A percentile compares a stretch with the other conserved stretches of the same genome.
Conservation (phyloP, 2,797 vertebrate genomes). For the Octomys mimax region DNA sequence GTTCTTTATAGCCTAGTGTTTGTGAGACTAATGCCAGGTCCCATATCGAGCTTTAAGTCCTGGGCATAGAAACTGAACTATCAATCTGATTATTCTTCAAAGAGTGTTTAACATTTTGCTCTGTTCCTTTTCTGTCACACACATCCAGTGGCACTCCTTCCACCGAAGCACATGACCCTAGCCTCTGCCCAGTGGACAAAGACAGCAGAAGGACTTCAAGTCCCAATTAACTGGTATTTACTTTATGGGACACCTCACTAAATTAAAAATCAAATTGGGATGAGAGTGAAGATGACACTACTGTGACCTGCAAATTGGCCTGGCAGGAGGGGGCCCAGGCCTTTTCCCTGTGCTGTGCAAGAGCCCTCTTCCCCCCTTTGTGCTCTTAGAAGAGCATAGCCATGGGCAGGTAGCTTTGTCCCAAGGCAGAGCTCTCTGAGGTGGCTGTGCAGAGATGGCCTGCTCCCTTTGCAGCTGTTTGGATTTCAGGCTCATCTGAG, state of each 20-base stretch:
- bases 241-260: not conserved
- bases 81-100: not conserved
- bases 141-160: not conserved
- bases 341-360: not conserved
- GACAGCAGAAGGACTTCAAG: not conserved
- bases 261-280: not conserved
- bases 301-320: not conserved
- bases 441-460: not conserved
- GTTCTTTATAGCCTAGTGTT: not conserved
- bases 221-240: not conserved
- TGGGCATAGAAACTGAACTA: not conserved
- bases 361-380: not conserved
- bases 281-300: not conserved
- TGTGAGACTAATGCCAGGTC: not conserved
- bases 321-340: not conserved
- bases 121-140: not conserved
- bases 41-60: not conserved
- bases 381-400: not conserved
- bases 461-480: not conserved
- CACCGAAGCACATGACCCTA: rapidly evolving
- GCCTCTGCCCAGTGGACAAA: not conserved
- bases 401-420: not conserved
- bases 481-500: not conserved
- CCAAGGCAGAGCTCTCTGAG: rapidly evolving
- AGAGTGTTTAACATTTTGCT: not conserved